These are phyloP conservation scores for Ichneumoninae sp. DNA, from an alignment of 2,888 invertebrate species.

Conservation along the genomic window DNA sequence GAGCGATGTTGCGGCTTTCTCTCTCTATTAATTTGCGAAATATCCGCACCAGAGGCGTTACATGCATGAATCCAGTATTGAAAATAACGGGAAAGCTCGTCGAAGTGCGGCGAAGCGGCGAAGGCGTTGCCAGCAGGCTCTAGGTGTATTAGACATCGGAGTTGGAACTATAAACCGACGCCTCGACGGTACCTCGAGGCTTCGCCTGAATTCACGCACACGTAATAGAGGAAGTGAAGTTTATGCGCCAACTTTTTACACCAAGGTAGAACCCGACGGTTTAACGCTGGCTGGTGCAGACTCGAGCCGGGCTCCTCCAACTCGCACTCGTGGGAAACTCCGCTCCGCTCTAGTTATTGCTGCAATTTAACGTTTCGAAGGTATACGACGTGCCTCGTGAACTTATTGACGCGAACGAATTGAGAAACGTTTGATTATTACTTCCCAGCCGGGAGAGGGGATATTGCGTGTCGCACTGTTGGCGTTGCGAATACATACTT, in stretches of 20 bases:
- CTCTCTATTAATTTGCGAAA: slow-evolving; percentile 20
- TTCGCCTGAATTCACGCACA: slow-evolving; percentile 65
- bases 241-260: slow-evolving; percentile 71
- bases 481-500: background rate
- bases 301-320: slow-evolving; percentile 10
- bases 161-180: slow-evolving; percentile 59
- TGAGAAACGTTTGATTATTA: slow-evolving; percentile 66
- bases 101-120: slow-evolving; percentile 39
- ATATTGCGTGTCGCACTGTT: slow-evolving; percentile 19
- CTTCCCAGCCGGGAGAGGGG: background rate
- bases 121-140: slow-evolving; percentile 52
- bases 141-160: slow-evolving; percentile 58
- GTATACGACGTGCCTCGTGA: slow-evolving; percentile 61
- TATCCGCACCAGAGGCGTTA: slow-evolving; percentile 1
- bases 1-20: background rate
- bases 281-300: slow-evolving; percentile 39
- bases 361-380: slow-evolving; percentile 65
- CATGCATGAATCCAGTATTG: slow-evolving; percentile 45
- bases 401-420: slow-evolving; percentile 65
- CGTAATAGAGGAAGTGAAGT: slow-evolving; percentile 70
- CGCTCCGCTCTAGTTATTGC: slow-evolving; percentile 65
- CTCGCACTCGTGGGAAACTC: slow-evolving; percentile 62
- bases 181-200: slow-evolving; percentile 48
- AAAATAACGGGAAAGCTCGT: slow-evolving; percentile 52
- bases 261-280: slow-evolving; percentile 44